phyloP scores from a whole-genome alignment of 2,797 vertebrate species.

The Chelmon rostratus region DNA sequence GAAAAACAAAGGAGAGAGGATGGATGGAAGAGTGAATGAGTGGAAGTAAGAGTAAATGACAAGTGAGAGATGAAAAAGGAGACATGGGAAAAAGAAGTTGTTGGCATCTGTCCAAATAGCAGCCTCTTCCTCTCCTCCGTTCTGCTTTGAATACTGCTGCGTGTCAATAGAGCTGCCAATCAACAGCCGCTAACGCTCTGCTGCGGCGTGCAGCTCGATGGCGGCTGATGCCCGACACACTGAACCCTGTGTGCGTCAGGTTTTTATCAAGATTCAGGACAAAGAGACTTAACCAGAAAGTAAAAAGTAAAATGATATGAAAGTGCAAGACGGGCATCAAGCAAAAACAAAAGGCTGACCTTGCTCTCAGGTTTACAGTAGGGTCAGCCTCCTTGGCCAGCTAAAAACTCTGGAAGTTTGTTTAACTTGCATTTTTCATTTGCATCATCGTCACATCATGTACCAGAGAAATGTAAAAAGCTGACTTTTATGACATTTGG shows the following conservation, averaged over 20 bases:
- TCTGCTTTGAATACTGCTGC: slow-evolving; percentile 67
- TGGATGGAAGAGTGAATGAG: neutral
- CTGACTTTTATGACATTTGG: no score
- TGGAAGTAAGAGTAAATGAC: neutral
- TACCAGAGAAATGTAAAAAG: no score
- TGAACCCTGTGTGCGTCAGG: neutral
- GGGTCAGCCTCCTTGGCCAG: no score
- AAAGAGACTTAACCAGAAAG: neutral
- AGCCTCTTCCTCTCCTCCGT: slow-evolving; percentile 51
- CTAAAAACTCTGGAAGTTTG: neutral
- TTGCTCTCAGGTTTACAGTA: neutral
- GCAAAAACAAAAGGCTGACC: neutral
- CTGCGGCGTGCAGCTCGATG: slow-evolving; percentile 48
- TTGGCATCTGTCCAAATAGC: slow-evolving; percentile 61
- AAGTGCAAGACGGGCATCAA: neutral
- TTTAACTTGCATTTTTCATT: no score
- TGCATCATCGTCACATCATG: no score
- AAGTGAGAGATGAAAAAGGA: slow-evolving; percentile 1
- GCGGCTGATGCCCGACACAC: slow-evolving; percentile 37
- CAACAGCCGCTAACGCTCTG: slow-evolving; percentile 61
- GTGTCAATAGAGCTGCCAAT: slow-evolving; percentile 74
- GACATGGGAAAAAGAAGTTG: slow-evolving; percentile 43
- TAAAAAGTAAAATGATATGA: neutral
- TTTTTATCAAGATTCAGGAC: neutral
- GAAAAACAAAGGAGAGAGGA: neutral